A percentile compares a stretch with the other conserved stretches of the same genome.
phyloP scores from a whole-genome alignment of 1,140 invertebrate species.

The Arion vulgaris region DNA sequence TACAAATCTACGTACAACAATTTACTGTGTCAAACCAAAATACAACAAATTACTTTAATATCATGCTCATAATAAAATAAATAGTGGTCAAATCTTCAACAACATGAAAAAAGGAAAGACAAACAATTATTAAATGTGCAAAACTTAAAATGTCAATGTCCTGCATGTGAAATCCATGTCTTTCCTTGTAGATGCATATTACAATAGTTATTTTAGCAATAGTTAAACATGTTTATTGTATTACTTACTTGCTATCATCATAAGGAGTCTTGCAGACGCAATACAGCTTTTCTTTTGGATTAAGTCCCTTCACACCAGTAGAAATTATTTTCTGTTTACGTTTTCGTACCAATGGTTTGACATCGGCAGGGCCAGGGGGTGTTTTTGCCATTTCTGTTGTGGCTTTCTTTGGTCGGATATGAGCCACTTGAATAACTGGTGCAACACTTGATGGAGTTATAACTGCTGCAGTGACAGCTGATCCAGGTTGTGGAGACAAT shows the following conservation, averaged over 20 bases:
- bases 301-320: conserved; percentile 56
- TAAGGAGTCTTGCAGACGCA: conserved; percentile 96
- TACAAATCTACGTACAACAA: neutral
- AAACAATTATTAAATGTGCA: too few species aligned
- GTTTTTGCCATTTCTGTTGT: conserved; percentile 5
- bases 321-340: conserved; percentile 70
- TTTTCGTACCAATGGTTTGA: conserved; percentile 43
- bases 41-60: too few species aligned
- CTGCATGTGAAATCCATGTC: too few species aligned
- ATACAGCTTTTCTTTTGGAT: conserved; percentile 80
- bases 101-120: too few species aligned
- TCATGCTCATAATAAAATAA: too few species aligned
- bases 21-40: too few species aligned
- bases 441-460: neutral
- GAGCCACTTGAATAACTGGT: conserved; percentile 15
- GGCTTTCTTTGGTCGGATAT: conserved; percentile 1
- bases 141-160: too few species aligned
- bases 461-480: neutral
- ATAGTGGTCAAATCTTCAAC: too few species aligned
- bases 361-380: neutral
- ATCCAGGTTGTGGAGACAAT: conserved; percentile 29
- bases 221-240: too few species aligned
- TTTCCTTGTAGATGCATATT: too few species aligned
- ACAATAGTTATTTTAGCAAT: too few species aligned
- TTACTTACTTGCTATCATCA: conserved; percentile 80